Evolutionary conservation across 2,888 invertebrate genomes (phyloP), one percentile per base, ranked within the genome.

Genomic region (Phragmatobia fuliginosa): DNA sequence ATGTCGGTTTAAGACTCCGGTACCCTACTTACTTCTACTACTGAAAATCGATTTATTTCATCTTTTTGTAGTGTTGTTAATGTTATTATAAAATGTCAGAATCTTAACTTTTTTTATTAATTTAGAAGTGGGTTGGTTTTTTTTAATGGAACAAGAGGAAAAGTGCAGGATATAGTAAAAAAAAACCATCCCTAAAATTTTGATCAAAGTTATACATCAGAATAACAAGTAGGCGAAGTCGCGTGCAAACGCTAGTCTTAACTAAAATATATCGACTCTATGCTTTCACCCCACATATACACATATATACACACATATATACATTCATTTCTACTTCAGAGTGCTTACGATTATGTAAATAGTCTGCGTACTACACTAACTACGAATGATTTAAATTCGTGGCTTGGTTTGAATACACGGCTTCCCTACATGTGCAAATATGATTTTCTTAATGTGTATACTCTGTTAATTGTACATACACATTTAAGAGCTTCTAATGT

Each of bases 311-410:
- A 38, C 38, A 38, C 38, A 38, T 14, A 38, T 38, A 38, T 38
- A 72, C 70, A 76, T 74, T 1, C 5, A 36, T 36, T 36, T 45
- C 3, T 21, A 64, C 52, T 18, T 52, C 25, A 58, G 68, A 70
- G 68, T 75, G 69, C 79, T 75, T 71, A 79, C 58, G 74, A 79
- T 79, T 76, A 78, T 74, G 79, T 74, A 79, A 78, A 78, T 78
- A 70, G 76, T 65, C 52, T 16, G 62, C 63, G 69, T 70, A 71
- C 67, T 77, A 77, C 76, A 68, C 67, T 52, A 68, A 66, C 63
- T 71, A 65, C 70, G 68, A 62, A 69, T 74, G 52, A 14, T 56
- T 56, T 28, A 49, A 49, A 49, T 49, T 69, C 62, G 68, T 61
- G 64, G 60, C 67, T 69, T 72, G 72, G 68, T 77, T 79, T 74